Evolutionary conservation across 2,888 invertebrate genomes (phyloP).

Genomic region (Mythimna lalbum): DNA sequence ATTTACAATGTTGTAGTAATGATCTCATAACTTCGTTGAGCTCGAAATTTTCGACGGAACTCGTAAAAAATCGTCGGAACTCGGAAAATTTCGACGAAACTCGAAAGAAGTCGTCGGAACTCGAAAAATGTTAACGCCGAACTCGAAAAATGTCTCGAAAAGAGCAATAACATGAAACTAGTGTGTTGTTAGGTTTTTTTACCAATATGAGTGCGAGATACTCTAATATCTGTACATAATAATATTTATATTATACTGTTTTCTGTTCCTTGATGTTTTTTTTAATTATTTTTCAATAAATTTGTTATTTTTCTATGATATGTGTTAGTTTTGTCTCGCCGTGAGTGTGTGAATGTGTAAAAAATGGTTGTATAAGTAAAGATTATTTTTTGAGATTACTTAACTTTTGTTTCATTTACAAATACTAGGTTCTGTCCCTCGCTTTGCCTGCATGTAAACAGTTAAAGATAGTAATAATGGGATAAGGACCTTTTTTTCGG

Average conservation of each 20-base stretch:
- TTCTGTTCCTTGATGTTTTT: slow-evolving; percentile 63
- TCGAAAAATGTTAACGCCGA: neutral
- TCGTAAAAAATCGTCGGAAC: neutral
- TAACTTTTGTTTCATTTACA: slow-evolving; percentile 31
- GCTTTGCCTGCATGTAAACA: too few relatives aligned
- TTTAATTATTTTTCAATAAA: slow-evolving; percentile 57
- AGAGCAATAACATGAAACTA: slow-evolving; percentile 51
- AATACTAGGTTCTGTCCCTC: too few relatives aligned
- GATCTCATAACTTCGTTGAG: slow-evolving; percentile 46
- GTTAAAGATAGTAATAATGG: too few relatives aligned
- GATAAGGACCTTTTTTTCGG: too few relatives aligned
- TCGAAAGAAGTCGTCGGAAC: neutral
- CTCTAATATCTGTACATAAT: slow-evolving; percentile 76
- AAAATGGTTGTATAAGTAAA: slow-evolving; percentile 72
- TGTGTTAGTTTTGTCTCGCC: slow-evolving; percentile 60
- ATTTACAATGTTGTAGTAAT: slow-evolving; percentile 40
- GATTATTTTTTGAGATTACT: slow-evolving; percentile 73
- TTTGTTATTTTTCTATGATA: slow-evolving; percentile 65
- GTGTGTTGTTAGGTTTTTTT: slow-evolving; percentile 55
- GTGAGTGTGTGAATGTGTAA: slow-evolving; percentile 55
- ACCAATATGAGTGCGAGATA: slow-evolving; percentile 62
- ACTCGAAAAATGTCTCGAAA: slow-evolving; percentile 32
- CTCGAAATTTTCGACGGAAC: slow-evolving; percentile 10
- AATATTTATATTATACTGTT: slow-evolving; percentile 73
- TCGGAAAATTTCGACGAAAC: slow-evolving; percentile 4